These are phyloP conservation scores for Hemitrygon akajei DNA, from an alignment of 2,797 vertebrate species.

Conservation along the genomic window DNA sequence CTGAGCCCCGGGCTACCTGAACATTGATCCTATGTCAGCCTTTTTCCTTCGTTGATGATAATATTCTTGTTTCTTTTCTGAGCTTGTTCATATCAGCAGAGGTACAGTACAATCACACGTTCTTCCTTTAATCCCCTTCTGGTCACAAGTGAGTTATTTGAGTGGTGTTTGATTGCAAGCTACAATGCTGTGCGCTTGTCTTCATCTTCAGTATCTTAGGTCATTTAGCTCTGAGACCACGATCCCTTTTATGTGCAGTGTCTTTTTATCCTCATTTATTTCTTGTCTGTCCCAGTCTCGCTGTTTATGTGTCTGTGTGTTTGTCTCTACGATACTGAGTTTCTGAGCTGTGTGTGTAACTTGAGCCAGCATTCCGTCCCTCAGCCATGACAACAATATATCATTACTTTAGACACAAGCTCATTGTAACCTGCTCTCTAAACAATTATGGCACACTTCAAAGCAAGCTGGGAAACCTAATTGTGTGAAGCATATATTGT, in stretches of 20 bases:
- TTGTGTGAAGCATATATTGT: not conserved
- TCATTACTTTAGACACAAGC: not conserved
- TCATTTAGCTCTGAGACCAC: not conserved
- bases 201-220: not conserved
- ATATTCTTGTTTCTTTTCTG: too few species aligned
- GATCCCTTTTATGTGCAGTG: not conserved
- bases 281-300: not conserved
- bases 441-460: not conserved
- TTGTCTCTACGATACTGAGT: too few species aligned
- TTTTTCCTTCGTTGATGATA: too few species aligned
- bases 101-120: too few species aligned
- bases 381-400: not conserved
- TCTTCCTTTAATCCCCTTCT: too few species aligned
- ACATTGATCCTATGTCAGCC: too few species aligned
- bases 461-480: not conserved
- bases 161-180: too few species aligned
- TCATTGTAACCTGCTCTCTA: not conserved
- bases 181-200: not conserved
- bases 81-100: too few species aligned
- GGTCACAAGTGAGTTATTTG: not conserved
- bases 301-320: too few species aligned
- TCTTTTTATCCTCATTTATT: not conserved
- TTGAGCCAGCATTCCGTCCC: not conserved
- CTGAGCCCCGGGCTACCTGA: too few species aligned
- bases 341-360: not conserved